These are phyloP conservation scores for Cephonodes hylas DNA, from an alignment of 2,888 invertebrate species.

Conservation along the genomic window DNA sequence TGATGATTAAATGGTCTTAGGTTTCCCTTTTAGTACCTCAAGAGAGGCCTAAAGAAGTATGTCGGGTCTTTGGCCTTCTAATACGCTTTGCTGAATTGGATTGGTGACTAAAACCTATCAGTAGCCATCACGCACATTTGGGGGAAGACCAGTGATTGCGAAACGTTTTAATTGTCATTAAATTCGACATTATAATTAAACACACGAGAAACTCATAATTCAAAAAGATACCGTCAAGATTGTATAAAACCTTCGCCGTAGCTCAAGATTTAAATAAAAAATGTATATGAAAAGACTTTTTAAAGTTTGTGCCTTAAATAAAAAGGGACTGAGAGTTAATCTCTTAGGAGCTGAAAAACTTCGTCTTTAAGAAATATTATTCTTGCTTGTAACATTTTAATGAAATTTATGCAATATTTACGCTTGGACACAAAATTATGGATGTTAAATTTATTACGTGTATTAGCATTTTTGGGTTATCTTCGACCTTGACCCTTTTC, in stretches of 20 bases:
- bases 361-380: constrained; percentile 1
- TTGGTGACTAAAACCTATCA: too few species aligned
- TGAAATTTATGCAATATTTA: constrained; percentile 4
- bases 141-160: too few species aligned
- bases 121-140: too few species aligned
- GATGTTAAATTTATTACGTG: neutral
- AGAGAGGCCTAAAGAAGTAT: too few species aligned
- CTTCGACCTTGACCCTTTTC: too few species aligned
- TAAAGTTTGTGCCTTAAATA: constrained; percentile 5
- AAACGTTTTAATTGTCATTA: neutral
- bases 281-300: constrained; percentile 14
- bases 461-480: neutral
- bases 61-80: too few species aligned
- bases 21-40: too few species aligned
- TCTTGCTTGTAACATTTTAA: neutral
- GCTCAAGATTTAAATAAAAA: constrained; percentile 12
- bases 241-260: neutral
- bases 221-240: neutral
- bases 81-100: too few species aligned
- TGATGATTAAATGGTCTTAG: too few species aligned
- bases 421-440: neutral
- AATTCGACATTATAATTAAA: neutral
- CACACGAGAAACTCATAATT: neutral
- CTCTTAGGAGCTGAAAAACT: neutral
- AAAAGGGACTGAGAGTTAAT: constrained; percentile 3